Base-by-base conservation (phyloP, 2,113 vertebrate species). In the Notiomystis cincta region DNA sequence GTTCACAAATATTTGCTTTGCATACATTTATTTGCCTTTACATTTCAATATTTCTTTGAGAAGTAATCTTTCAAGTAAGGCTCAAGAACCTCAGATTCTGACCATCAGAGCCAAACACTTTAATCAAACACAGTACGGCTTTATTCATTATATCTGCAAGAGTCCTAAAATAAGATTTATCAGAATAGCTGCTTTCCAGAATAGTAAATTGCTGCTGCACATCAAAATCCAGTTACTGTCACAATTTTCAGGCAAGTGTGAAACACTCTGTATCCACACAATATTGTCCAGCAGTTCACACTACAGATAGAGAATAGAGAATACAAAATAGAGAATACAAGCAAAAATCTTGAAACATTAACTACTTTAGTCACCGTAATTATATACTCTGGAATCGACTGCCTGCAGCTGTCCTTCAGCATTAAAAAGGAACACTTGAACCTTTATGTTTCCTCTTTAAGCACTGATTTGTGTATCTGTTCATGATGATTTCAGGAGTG, bases 401-500 rank as follows among this genome's bases (percentile, higher is more conserved):
- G 38, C 16, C 51, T 42, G 60, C 38, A 87, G 35, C 35, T 72
- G 28, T 24, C 47, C 27, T 31, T 65, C 30, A 25, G 17, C 13
- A 19, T 31, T 30, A 75, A 75, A 76, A 75, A 2, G 1, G 11
- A 60, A 54, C 21, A 9, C 14, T 33, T 9, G 6, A 7, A 30
- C 4, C 3, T 71, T 31, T 8, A 4, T 1, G 0, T 17, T 37
- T 17, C 38, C 30, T 37, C 38, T 25, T 18, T 7, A 37, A 47
- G 13, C 10, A 48, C 16, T 1, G 7, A 3, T 12, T 11, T 5
- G 35, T 6, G 3, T 3, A 9, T 6, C 12, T 53, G 6, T 4
- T 56, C 14, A 23, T 0, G 0, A 14, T 14, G 17, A 5, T 13
- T 45, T 33, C 60, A 51, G 54, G 11, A 2, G 2, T 0, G 5